A percentile compares a stretch with the other conserved stretches of the same genome.
Conservation (phyloP, 2,797 vertebrate genomes). For the Ceryle rudis region DNA sequence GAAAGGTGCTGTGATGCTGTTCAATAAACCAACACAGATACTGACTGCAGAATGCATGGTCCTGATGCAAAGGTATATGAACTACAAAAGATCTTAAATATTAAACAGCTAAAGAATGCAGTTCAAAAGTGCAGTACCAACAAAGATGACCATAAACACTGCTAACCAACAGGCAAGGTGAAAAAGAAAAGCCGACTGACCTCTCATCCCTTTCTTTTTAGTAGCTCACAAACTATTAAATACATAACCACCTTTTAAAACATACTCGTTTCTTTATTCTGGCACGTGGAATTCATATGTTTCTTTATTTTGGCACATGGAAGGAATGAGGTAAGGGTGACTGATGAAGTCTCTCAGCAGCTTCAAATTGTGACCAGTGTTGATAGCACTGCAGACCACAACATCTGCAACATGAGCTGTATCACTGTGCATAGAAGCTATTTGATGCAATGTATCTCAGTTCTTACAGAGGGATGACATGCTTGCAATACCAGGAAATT, state of each 20-base stretch:
- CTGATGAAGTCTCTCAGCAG: slow-evolving; percentile 67
- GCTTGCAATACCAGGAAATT: neutral
- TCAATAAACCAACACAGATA: neutral
- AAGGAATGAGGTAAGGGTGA: slow-evolving; percentile 72
- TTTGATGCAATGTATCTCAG: slow-evolving; percentile 1
- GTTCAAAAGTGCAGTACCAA: neutral
- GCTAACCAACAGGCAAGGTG: neutral
- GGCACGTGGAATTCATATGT: slow-evolving; percentile 34
- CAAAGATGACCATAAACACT: neutral
- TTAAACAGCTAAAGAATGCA: neutral
- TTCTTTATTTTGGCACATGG: slow-evolving; percentile 69
- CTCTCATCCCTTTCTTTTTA: slow-evolving; percentile 43
- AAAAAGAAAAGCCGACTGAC: slow-evolving; percentile 30
- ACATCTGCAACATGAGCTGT: slow-evolving; percentile 41
- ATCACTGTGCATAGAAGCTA: slow-evolving; percentile 18
- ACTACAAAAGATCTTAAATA: neutral
- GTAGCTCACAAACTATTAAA: slow-evolving; percentile 46
- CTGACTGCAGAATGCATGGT: neutral
- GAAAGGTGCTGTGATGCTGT: neutral
- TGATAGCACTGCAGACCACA: slow-evolving; percentile 59
- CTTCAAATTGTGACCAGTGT: slow-evolving; percentile 59
- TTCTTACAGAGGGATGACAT: neutral
- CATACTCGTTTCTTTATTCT: slow-evolving; percentile 65
- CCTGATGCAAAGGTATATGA: neutral
- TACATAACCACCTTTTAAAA: slow-evolving; percentile 57